A percentile compares a stretch with the other conserved stretches of the same genome.
These are phyloP conservation scores for Penaeus chinensis DNA, from an alignment of 1,140 invertebrate genomes.

Conservation along the genomic window DNA sequence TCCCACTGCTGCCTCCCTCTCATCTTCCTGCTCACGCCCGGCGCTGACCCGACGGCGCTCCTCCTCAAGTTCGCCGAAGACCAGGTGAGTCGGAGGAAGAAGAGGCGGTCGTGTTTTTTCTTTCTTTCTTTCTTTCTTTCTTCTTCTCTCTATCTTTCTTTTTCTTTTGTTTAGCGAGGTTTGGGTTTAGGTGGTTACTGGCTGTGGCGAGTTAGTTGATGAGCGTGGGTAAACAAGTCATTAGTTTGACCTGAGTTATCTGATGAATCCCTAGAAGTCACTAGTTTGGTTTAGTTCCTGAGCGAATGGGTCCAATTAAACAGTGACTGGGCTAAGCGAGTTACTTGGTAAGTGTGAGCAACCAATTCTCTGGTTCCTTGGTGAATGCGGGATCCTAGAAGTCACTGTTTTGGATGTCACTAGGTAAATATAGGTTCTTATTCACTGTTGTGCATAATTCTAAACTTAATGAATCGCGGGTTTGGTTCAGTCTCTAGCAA, in stretches of 20 bases:
- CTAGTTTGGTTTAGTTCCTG: too few relatives aligned
- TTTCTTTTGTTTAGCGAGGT: not conserved
- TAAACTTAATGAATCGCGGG: too few relatives aligned
- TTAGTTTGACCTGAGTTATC: too few relatives aligned
- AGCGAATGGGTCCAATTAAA: too few relatives aligned
- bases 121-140: not conserved
- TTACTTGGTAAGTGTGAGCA: too few relatives aligned
- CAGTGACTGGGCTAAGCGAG: too few relatives aligned
- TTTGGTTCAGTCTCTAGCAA: too few relatives aligned
- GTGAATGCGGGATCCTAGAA: not conserved
- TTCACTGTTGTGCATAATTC: too few relatives aligned
- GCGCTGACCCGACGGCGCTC: slow-evolving; percentile 72
- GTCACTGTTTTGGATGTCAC: slow-evolving; percentile 73
- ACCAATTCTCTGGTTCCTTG: not conserved
- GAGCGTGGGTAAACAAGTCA: too few relatives aligned
- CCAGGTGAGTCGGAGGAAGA: slow-evolving; percentile 65
- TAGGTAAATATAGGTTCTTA: not conserved
- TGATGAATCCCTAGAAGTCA: too few relatives aligned
- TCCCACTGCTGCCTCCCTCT: slow-evolving; percentile 70
- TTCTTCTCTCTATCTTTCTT: not conserved
- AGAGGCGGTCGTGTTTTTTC: not conserved
- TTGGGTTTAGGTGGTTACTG: not conserved
- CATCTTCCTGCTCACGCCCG: slow-evolving; percentile 72
- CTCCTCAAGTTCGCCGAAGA: slow-evolving; percentile 73
- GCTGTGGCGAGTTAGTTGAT: too few relatives aligned